These are phyloP conservation scores for Drosophila melanogaster DNA, from an alignment of 1,140 invertebrate genomes.

Conservation along the genomic window DNA sequence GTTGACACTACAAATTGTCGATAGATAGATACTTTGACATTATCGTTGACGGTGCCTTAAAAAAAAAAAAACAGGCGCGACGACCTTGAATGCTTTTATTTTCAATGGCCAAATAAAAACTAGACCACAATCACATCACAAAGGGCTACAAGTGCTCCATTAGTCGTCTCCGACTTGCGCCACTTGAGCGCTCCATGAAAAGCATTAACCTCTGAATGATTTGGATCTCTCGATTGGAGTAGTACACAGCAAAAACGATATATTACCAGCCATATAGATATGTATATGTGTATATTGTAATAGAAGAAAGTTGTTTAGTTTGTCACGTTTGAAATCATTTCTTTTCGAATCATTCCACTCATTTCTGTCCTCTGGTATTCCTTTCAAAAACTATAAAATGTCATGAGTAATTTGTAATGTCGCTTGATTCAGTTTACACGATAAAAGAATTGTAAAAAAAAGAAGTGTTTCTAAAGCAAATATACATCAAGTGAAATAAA, in stretches of 20 bases:
- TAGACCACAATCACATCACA: constrained; percentile 41
- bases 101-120: constrained; percentile 29
- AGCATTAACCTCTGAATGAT: constrained; percentile 14
- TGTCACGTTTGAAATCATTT: background rate
- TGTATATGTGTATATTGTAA: background rate
- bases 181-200: constrained; percentile 25
- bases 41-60: constrained; percentile 1
- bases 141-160: constrained; percentile 23
- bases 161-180: constrained; percentile 10
- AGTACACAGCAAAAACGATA: constrained; percentile 10
- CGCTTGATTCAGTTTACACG: too few species aligned
- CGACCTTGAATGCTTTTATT: constrained; percentile 39
- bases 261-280: too few species aligned
- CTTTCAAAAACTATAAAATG: background rate
- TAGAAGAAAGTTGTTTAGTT: background rate
- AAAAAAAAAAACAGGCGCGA: constrained; percentile 5
- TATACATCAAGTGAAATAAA: background rate
- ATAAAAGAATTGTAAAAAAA: too few species aligned
- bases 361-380: too few species aligned
- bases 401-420: background rate
- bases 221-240: background rate
- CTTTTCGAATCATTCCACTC: too few species aligned
- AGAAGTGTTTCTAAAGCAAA: too few species aligned
- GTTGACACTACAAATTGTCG: constrained; percentile 8
- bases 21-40: constrained; percentile 11